These are phyloP conservation scores for Pollenia angustigena DNA, from an alignment of 2,888 invertebrate genomes.

Conservation along the genomic window DNA sequence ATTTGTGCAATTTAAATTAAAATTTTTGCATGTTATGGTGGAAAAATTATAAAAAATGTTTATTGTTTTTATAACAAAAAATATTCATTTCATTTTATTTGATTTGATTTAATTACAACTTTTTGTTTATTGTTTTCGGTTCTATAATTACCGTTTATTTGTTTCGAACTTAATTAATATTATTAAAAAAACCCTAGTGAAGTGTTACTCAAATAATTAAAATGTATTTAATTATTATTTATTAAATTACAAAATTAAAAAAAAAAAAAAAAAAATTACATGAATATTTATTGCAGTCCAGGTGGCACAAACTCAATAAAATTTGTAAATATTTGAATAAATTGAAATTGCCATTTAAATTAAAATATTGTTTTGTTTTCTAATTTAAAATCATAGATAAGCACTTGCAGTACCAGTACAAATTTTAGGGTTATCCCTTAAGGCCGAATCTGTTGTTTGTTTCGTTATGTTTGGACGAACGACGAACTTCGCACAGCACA, in stretches of 20 bases:
- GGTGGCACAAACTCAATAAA: neutral
- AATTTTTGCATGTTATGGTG: conserved; percentile 14
- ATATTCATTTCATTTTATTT: conserved; percentile 29
- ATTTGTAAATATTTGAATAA: no score
- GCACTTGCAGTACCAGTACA: no score
- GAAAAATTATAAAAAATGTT: neutral
- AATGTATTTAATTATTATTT: neutral
- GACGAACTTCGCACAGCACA: no score
- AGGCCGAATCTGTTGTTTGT: no score
- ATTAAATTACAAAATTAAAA: conserved; percentile 13
- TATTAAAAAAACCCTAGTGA: conserved; percentile 2
- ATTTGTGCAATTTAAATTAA: neutral
- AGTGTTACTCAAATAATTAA: conserved; percentile 12
- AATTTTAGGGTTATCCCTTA: no score
- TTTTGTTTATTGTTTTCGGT: conserved; percentile 12
- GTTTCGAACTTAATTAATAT: neutral
- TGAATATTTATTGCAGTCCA: neutral
- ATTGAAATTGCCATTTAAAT: no score
- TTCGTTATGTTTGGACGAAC: no score
- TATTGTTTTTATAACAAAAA: neutral
- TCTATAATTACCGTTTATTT: conserved; percentile 41
- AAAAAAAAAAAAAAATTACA: neutral
- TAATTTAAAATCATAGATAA: no score
- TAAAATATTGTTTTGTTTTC: no score
- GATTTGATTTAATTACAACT: conserved; percentile 24